Evolutionary conservation across 2,888 invertebrate species (phyloP).

Genomic region (Melanophora roralis): DNA sequence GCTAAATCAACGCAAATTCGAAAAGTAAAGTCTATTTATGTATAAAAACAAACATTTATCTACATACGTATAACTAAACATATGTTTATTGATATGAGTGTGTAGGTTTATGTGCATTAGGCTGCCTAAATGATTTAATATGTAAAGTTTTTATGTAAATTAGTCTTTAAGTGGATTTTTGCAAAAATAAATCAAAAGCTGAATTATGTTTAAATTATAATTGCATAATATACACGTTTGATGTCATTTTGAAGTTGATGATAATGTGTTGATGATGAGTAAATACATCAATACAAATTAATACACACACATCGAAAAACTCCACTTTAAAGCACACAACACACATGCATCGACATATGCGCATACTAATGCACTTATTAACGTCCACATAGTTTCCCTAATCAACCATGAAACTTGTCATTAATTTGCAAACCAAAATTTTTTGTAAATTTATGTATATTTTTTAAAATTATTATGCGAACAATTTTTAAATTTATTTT

Average conservation of each 20-base stretch:
- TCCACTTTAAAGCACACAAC: not conserved
- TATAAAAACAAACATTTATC: conserved; percentile 24
- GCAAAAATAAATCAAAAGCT: conserved; percentile 23
- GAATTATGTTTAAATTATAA: conserved; percentile 59
- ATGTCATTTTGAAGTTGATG: conserved; percentile 57
- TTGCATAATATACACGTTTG: conserved; percentile 61
- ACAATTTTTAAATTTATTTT: not conserved
- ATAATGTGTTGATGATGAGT: conserved; percentile 61
- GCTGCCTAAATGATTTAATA: conserved; percentile 10
- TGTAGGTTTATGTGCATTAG: not conserved
- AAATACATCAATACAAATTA: conserved; percentile 50
- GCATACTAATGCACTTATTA: not conserved
- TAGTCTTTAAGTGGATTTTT: not conserved
- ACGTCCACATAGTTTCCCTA: not conserved
- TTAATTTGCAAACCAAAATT: not conserved
- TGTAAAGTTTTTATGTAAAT: not conserved
- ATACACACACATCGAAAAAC: not conserved
- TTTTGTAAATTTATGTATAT: conserved; percentile 23
- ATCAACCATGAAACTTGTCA: conserved; percentile 33
- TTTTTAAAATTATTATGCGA: not conserved
- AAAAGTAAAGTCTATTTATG: conserved; percentile 28
- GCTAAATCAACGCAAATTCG: conserved; percentile 57
- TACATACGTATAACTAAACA: not conserved
- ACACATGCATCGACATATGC: not conserved
- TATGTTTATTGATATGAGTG: not conserved